A percentile compares a stretch with the other conserved stretches of the same genome.
These are phyloP conservation scores for Probosciger aterrimus DNA, from an alignment of 2,113 vertebrate genomes.

Conservation along the genomic window DNA sequence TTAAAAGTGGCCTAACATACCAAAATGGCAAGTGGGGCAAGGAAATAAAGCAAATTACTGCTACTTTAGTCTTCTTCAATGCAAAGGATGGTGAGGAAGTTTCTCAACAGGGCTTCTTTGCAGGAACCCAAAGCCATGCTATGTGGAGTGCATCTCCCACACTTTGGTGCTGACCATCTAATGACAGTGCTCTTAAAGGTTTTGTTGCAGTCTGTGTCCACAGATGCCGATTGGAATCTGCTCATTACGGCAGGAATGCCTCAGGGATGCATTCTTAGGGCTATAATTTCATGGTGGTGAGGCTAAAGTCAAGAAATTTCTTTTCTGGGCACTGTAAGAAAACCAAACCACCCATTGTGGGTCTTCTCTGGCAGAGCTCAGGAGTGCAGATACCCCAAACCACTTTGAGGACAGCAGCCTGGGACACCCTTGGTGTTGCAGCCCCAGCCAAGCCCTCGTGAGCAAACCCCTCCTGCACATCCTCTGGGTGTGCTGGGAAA, in stretches of 20 bases:
- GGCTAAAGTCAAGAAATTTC: conserved; percentile 15
- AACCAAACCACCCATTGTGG: background rate
- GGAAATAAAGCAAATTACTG: background rate
- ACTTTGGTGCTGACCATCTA: background rate
- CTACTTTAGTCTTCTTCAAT: background rate
- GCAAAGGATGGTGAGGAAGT: rapidly evolving
- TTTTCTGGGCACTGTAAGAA: background rate
- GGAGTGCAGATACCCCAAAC: background rate
- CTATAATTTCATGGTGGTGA: background rate
- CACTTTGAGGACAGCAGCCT: background rate
- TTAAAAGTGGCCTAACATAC: rapidly evolving
- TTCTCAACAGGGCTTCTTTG: background rate
- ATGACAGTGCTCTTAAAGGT: background rate
- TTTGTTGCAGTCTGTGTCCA: background rate
- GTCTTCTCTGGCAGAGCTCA: background rate
- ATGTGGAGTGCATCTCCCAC: background rate
- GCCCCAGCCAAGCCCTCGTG: background rate
- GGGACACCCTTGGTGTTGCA: background rate
- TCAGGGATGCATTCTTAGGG: background rate
- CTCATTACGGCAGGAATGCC: background rate
- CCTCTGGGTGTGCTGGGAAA: background rate
- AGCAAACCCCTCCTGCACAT: background rate
- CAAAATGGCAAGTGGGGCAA: background rate
- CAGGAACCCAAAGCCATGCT: background rate
- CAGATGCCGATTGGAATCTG: background rate